phyloP scores from a whole-genome alignment of 2,797 vertebrate species.

The Gymnothorax reevesii region DNA sequence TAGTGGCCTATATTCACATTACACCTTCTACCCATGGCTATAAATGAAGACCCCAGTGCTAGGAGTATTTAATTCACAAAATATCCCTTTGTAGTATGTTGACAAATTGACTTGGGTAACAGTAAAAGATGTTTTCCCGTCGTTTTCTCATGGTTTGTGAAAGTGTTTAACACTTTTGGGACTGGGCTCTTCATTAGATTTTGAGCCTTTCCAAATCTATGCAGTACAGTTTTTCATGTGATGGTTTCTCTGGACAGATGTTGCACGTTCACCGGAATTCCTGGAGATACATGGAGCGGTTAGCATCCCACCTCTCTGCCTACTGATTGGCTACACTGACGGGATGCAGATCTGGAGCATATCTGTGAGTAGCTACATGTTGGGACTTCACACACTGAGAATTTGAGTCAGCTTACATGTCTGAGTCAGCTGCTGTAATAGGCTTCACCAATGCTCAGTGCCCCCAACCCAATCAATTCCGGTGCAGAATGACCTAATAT shows the following conservation, averaged over 20 bases:
- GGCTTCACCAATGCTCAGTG: background rate
- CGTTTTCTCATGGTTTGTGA: no score
- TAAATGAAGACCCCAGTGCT: no score
- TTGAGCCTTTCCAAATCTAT: background rate
- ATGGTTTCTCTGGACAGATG: slow-evolving; percentile 70
- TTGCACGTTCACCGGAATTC: slow-evolving; percentile 87
- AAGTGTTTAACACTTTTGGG: no score
- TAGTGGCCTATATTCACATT: no score
- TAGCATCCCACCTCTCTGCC: slow-evolving; percentile 86
- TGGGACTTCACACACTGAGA: background rate
- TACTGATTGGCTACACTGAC: slow-evolving; percentile 91
- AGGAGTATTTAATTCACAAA: no score
- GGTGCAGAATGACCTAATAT: background rate
- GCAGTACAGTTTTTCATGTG: background rate
- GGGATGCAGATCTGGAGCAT: slow-evolving; percentile 97
- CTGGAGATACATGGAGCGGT: slow-evolving; percentile 88
- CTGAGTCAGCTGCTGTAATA: background rate
- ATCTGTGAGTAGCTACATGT: slow-evolving; percentile 79
- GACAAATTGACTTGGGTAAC: no score
- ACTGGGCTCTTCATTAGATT: background rate
- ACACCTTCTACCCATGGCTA: no score
- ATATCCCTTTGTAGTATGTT: no score
- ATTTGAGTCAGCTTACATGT: background rate
- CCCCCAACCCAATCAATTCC: background rate
- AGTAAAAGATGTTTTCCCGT: no score